Evolutionary conservation across 2,888 invertebrate genomes (phyloP), one percentile per base, ranked within the genome.

Genomic region (Byasa hedistus): DNA sequence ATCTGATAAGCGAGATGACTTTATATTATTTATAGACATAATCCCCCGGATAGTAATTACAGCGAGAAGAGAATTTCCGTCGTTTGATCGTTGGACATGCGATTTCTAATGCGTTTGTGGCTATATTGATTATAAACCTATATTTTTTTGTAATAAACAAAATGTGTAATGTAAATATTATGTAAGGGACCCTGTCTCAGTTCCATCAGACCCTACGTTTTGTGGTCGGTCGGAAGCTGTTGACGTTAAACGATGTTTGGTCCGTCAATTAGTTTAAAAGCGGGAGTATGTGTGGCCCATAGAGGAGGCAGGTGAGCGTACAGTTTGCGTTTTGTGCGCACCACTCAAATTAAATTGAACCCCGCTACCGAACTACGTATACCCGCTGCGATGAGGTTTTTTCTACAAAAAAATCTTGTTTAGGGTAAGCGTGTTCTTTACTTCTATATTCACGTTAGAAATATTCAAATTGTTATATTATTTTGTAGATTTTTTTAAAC

Each of bases 341-440:
- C 57, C 63, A 63, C 63, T 64, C 39, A 64, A 23, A 64, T 64
- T 23, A 58, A 58, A 64, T 64, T 54, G 64, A 63, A 51, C 39
- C 55, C 32, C 7, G 39, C 36, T 52, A 24, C 36, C 61, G 61
- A 24, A 55, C 39, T 22, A 23, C 23, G 23, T 56, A 24, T 39
- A 39, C 61, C n/a, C 55, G 32, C n/a, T 61, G 61, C 22, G 22
- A 23, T 5, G 19, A 23, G 19, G 27, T 54, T 61, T 54, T 61
- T 55, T 55, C 39, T 44, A 61, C 22, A 55, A 55, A 55, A 55
- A 55, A 55, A 22, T 23, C 22, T 10, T 17, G 3, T 55, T 24
- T 0, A 17, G 12, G 10, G n/a, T 48, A 48, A 17, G 19, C 19
- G 32, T 32, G 32, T 32, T 32, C 10, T 32, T 10, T 32, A 32